Evolutionary conservation across 2,113 vertebrate species (phyloP).

Genomic region (Datnioides undecimradiatus): DNA sequence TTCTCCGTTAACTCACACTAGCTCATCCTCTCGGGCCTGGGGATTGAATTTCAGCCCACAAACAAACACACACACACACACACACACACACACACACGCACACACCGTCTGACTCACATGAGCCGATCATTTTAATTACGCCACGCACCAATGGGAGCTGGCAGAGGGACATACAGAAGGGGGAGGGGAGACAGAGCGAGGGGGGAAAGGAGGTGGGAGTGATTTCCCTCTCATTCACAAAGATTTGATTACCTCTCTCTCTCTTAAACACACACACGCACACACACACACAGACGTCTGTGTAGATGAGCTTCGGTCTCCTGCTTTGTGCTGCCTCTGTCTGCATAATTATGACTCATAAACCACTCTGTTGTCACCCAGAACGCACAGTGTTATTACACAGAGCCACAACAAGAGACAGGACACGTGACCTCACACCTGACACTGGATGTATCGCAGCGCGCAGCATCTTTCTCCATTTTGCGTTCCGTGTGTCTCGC

Average conservation of each 20-base stretch:
- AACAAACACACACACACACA: conserved; percentile 8
- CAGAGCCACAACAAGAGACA: conserved; percentile 5
- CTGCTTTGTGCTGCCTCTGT: conserved; percentile 35
- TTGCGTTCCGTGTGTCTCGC: background rate
- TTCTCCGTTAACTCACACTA: conserved; percentile 34
- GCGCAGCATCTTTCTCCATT: conserved; percentile 15
- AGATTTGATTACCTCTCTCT: conserved; percentile 62
- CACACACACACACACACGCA: background rate
- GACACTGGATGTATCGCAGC: conserved; percentile 18
- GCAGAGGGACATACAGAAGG: conserved; percentile 22
- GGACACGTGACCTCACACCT: conserved; percentile 50
- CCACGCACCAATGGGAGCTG: conserved; percentile 47
- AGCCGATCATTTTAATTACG: conserved; percentile 62
- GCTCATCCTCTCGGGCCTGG: conserved; percentile 47
- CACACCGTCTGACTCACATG: conserved; percentile 40
- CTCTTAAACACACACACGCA: conserved; percentile 9
- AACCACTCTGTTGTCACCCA: conserved; percentile 51
- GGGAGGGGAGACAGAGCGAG: background rate
- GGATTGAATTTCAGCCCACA: conserved; percentile 35
- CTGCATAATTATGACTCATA: conserved; percentile 57
- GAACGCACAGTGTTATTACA: conserved; percentile 52
- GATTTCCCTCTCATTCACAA: conserved; percentile 71
- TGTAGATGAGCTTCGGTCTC: conserved; percentile 20
- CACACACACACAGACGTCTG: conserved; percentile 1
- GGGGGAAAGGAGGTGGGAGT: background rate